Evolutionary conservation across 2,888 invertebrate genomes (phyloP).

Genomic region (Strigamia maritima): DNA sequence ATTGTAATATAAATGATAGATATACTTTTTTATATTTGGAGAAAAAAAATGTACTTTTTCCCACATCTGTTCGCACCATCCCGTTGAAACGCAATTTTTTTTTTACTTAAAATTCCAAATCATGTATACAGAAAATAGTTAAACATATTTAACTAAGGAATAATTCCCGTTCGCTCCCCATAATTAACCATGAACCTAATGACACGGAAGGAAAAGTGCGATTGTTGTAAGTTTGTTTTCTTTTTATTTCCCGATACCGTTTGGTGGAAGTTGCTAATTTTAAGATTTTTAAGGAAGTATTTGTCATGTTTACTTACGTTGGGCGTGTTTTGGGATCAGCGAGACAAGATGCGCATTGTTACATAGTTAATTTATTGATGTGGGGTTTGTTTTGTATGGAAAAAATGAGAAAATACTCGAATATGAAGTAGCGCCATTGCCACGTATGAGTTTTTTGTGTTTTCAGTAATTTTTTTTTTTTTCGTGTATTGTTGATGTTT

Average conservation of each 20-base stretch:
- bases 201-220: constrained; percentile 1
- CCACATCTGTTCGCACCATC: constrained; percentile 12
- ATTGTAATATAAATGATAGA: constrained; percentile 19
- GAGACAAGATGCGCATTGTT: too few relatives aligned
- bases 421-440: too few relatives aligned
- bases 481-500: too few relatives aligned
- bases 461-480: too few relatives aligned
- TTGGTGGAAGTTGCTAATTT: too few relatives aligned
- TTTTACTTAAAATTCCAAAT: neutral
- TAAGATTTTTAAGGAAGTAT: too few relatives aligned
- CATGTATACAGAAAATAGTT: neutral
- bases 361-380: too few relatives aligned
- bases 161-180: neutral
- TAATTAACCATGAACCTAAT: neutral
- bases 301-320: neutral
- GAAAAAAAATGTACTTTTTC: neutral
- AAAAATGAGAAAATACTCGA: too few relatives aligned
- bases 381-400: too few relatives aligned
- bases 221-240: neutral
- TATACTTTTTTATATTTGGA: neutral
- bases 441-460: too few relatives aligned
- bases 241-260: neutral
- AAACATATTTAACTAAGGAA: neutral
- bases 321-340: neutral
- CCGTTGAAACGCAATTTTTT: neutral